Evolutionary conservation across 1,140 invertebrate genomes (phyloP), one percentile per base, ranked within the genome.

Genomic region (Phymastichus coffea): DNA sequence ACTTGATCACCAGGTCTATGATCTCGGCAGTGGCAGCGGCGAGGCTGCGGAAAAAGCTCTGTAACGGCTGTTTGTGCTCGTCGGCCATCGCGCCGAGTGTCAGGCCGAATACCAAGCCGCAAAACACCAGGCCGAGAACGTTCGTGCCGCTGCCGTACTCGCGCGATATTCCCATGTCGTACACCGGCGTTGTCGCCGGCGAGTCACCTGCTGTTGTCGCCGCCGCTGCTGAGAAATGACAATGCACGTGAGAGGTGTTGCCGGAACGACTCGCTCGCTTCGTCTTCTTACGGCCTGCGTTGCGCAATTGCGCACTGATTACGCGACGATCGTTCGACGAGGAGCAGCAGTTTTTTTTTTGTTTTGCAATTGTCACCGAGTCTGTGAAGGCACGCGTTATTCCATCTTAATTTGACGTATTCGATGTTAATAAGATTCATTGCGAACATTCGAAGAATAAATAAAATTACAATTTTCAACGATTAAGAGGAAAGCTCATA

Each of bases 71-170:
- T 63, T 83, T 81, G 53, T 81, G 81, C 17, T 75, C 64, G 8
- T 72, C 57, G n/a, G 70, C 73, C 72, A 83, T 76, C 25, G 76
- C 74, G 9, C 80, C 79, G 2, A 86, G 63, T 2, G 82, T 79
- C 20, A 85, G 63, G 30, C 85, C 85, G 8, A 86, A 54, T 30
- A 81, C 65, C 23, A 85, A 70, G 35, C 82, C 81, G 59, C 83
- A 83, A 23, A 81, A 78, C 4, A 86, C 84, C 9, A 86, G 66
- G 9, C 85, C 85, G 57, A 86, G 67, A 12, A 86, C 83, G 64
- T 86, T 85, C 10, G 83, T 84, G 22, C 80, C 82, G 26, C 68
- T 54, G 4, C 65, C 69, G 59, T 75, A 72, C 48, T 76, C 70
- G 8, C 69, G 63, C 0, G 62, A 69, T 59, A 84, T 80, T 30